Evolutionary conservation across 2,888 invertebrate genomes (phyloP).

Genomic region (Drosophila setosimentum): DNA sequence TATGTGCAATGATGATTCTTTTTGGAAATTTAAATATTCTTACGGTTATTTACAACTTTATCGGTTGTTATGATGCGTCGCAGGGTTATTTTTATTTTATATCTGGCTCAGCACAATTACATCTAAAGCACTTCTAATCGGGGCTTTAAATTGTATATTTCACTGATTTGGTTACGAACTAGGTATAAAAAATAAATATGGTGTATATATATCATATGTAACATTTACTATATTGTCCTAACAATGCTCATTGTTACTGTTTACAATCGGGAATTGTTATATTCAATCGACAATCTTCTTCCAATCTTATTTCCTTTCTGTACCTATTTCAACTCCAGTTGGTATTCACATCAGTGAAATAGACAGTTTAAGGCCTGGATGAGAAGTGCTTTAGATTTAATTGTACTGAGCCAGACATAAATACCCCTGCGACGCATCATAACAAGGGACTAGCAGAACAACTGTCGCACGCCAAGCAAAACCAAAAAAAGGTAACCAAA

Average conservation of each 20-base stretch:
- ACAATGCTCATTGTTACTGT: background rate
- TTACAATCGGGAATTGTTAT: background rate
- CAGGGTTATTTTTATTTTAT: too few species aligned
- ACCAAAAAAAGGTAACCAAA: slow-evolving; percentile 25
- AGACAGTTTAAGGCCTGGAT: background rate
- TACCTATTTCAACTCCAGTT: background rate
- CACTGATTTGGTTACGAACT: too few species aligned
- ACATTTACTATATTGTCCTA: background rate
- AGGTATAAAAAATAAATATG: background rate
- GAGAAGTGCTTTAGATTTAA: slow-evolving; percentile 4
- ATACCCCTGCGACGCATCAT: background rate
- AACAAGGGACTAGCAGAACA: slow-evolving; percentile 36
- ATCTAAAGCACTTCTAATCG: too few species aligned
- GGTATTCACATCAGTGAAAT: background rate
- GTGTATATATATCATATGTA: background rate
- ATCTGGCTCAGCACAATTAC: too few species aligned
- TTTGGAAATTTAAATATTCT: background rate
- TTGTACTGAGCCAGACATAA: background rate
- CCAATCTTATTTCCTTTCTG: background rate
- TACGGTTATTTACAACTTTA: background rate
- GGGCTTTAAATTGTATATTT: too few species aligned
- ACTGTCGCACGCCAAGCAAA: slow-evolving; percentile 48
- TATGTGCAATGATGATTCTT: background rate
- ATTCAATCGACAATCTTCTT: background rate
- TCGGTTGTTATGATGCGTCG: too few species aligned